Evolutionary conservation across 2,797 vertebrate genomes (phyloP).

Genomic region (Rhinoraja longicauda): DNA sequence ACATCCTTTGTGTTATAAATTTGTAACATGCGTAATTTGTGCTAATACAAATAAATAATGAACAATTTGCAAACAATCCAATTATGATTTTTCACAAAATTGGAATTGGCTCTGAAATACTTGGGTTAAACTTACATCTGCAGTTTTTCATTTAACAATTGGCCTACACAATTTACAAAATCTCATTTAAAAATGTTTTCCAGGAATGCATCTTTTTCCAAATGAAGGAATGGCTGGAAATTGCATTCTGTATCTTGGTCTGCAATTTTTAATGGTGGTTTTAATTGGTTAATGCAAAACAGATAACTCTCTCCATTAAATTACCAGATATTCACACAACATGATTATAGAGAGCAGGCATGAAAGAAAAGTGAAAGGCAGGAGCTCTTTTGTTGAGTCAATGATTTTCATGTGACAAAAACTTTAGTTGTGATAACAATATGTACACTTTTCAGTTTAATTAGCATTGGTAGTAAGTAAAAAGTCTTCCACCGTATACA

Average conservation of each 20-base stretch:
- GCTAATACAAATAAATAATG: background rate
- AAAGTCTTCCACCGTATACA: background rate
- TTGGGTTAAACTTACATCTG: too few species aligned
- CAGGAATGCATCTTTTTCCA: too few species aligned
- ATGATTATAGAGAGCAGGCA: background rate
- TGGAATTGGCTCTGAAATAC: too few species aligned
- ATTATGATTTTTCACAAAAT: too few species aligned
- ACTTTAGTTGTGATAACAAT: background rate
- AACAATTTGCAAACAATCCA: too few species aligned
- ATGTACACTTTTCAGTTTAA: background rate
- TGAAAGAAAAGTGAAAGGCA: background rate
- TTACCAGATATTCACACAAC: background rate
- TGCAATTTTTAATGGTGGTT: background rate
- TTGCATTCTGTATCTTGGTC: too few species aligned
- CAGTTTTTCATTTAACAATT: too few species aligned
- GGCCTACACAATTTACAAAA: too few species aligned
- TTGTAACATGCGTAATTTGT: background rate
- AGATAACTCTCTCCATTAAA: background rate
- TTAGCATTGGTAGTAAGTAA: background rate
- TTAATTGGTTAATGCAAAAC: too few species aligned
- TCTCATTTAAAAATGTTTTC: too few species aligned
- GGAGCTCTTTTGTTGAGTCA: background rate
- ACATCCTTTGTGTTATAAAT: too few species aligned
- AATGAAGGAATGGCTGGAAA: too few species aligned
- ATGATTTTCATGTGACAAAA: background rate